Conservation (phyloP, 2,797 vertebrate genomes). For the Intellagama lesueurii region DNA sequence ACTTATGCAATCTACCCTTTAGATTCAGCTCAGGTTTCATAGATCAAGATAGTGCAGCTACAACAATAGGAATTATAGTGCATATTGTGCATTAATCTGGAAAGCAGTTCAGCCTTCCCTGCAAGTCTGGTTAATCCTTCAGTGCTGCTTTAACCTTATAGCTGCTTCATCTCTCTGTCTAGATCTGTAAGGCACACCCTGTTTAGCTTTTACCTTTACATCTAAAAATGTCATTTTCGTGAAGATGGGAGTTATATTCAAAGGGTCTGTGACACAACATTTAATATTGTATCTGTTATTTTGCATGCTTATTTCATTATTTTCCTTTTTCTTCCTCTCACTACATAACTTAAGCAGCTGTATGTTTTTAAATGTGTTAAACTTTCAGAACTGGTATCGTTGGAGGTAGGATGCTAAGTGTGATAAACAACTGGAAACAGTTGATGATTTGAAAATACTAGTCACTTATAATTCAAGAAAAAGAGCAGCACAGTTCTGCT, state of each 20-base stretch:
- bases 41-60: background rate
- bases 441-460: background rate
- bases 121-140: background rate
- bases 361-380: background rate
- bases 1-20: background rate
- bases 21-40: background rate
- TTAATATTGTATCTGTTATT: background rate
- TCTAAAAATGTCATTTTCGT: background rate
- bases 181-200: background rate
- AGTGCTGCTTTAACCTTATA: background rate
- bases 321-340: background rate
- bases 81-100: background rate
- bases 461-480: background rate
- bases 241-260: background rate
- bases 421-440: background rate
- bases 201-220: background rate
- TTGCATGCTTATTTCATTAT: background rate
- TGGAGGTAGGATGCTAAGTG: background rate
- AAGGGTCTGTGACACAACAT: background rate
- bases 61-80: background rate
- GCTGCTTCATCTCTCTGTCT: background rate
- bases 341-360: too few relatives aligned
- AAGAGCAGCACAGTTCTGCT: background rate
- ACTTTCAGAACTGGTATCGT: background rate
- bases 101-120: background rate